Evolutionary conservation across 2,888 invertebrate genomes (phyloP), one percentile per base, ranked within the genome.

Genomic region (Osmoderma eremita): DNA sequence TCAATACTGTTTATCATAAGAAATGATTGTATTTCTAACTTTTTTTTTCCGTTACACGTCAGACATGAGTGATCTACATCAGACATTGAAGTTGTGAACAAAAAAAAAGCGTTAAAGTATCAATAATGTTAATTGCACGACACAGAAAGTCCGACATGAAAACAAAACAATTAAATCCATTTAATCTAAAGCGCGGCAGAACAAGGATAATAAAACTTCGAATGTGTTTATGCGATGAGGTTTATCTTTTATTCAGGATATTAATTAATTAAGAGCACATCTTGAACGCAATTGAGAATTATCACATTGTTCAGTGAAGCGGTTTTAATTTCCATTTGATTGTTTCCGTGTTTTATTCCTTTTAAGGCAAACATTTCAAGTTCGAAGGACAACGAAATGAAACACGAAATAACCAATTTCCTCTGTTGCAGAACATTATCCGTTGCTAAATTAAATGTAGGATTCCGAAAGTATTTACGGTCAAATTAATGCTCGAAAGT

Each of bases 91-190:
- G 45, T 45, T 42, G 45, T 30, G 1, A 24, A 4, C 17, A 8
- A 61, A 17, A 61, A n/a, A n/a, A 24, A 61, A 36, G 45, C 24
- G 58, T 42, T 61, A 61, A 45, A 42, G 45, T 30, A 10, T 30
- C 4, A 13, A 45, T 17, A 30, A 61, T 61, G n/a, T 61, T 61
- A 61, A 61, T 61, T 61, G 18, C 24, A 61, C 45, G 45, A 45
- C 30, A 13, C 45, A 45, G 20, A 30, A 18, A 36, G 45, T 61
- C 17, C 12, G 17, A 24, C 45, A 30, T 45, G 56, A 61, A 61
- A 56, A 56, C 56, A 56, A 42, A 13, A 61, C 58, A 61, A 61
- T 61, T 61, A 61, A 61, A 30, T 8, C 30, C 10, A 61, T 30
- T 61, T 42, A 30, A 61, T 61, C 18, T 13, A 45, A 30, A 61